A percentile compares a stretch with the other conserved stretches of the same genome.
Conservation (phyloP, 1,140 invertebrate species). For the Brachionus paranguensis region DNA sequence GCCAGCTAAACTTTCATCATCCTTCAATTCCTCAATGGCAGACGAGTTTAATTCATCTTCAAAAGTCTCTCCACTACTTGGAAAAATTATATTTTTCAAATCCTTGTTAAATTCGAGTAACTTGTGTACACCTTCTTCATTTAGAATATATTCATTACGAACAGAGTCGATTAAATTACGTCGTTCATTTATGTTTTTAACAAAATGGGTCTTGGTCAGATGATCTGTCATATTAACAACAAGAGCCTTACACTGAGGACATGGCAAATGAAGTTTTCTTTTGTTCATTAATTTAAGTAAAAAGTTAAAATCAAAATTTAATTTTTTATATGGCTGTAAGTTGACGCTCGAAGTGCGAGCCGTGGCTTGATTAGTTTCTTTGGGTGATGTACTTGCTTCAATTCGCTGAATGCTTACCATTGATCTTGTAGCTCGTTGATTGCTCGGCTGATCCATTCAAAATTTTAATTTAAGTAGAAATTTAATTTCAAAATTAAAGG, state of each 20-base stretch:
- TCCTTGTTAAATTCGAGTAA: constrained; percentile 5
- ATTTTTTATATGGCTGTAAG: not conserved
- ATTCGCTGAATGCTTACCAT: not conserved
- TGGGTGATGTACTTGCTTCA: not conserved
- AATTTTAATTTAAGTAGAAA: not conserved
- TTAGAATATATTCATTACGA: constrained; percentile 24
- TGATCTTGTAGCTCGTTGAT: not conserved
- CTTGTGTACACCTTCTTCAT: not conserved
- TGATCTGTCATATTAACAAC: constrained; percentile 29
- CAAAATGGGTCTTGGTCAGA: constrained; percentile 22
- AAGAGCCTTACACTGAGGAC: constrained; percentile 1
- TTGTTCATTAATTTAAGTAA: constrained; percentile 36
- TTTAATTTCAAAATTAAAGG: constrained; percentile 4
- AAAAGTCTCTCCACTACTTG: not conserved
- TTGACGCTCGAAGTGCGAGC: not conserved
- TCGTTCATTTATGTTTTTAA: constrained; percentile 27
- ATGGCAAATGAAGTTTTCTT: constrained; percentile 17
- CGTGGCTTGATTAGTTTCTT: not conserved
- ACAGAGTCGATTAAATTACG: constrained; percentile 13
- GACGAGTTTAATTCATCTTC: not conserved
- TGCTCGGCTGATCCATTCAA: not conserved
- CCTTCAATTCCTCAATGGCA: not conserved
- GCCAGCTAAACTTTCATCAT: not conserved
- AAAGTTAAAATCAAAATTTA: constrained; percentile 1
- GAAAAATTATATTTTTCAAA: not conserved